phyloP scores from a whole-genome alignment of 37 sponge, comb jelly and placozoan species.

The Crambe crambe region DNA sequence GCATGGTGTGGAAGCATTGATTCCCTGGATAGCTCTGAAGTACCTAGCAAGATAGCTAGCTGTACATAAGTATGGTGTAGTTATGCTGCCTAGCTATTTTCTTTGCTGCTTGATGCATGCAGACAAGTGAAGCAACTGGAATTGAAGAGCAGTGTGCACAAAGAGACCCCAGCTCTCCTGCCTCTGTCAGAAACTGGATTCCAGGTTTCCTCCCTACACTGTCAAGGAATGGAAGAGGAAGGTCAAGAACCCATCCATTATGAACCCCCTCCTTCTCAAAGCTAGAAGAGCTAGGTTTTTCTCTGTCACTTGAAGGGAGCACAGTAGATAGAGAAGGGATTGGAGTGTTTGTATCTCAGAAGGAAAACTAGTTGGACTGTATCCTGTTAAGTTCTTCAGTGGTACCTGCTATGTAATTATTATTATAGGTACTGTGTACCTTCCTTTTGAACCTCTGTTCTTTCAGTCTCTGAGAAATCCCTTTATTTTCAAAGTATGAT shows the following conservation, averaged over 20 bases:
- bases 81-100: too few species aligned
- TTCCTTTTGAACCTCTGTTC: slow-evolving; percentile 53
- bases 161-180: slow-evolving; percentile 25
- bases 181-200: slow-evolving; percentile 1
- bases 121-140: slow-evolving; percentile 23
- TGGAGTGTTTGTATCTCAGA: slow-evolving; percentile 68
- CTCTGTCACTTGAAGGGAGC: slow-evolving; percentile 40
- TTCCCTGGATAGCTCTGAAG: slow-evolving; percentile 60
- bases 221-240: neutral
- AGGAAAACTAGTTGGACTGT: slow-evolving; percentile 66
- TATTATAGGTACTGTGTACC: slow-evolving; percentile 49
- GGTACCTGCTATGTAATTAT: neutral
- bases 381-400: slow-evolving; percentile 52
- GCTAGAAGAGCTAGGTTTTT: slow-evolving; percentile 43
- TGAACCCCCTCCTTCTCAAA: neutral
- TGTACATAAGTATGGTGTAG: neutral
- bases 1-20: slow-evolving; percentile 58
- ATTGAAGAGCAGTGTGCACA: neutral
- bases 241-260: neutral
- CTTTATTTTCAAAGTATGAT: slow-evolving; percentile 68
- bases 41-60: neutral
- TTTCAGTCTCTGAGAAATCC: slow-evolving; percentile 75
- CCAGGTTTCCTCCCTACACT: slow-evolving; percentile 1
- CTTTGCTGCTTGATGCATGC: too few species aligned
- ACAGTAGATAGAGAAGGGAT: slow-evolving; percentile 39